Evolutionary conservation across 1,140 invertebrate species (phyloP), one percentile per base, ranked within the genome.

Genomic region (Pantala flavescens): DNA sequence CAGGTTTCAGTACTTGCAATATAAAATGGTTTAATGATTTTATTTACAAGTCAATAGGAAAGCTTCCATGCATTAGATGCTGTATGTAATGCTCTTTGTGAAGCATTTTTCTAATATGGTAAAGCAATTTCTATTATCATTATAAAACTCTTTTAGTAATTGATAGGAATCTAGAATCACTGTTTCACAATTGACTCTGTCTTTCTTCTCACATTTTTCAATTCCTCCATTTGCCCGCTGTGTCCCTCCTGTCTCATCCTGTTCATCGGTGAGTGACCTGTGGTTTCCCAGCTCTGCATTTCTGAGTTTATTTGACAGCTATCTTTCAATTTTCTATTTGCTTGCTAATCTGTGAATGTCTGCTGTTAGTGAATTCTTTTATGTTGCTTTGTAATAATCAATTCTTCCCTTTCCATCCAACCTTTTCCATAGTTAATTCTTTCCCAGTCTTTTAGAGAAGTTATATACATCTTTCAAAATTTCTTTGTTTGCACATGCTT

Each of bases 131-230:
- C 12, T 63, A 14, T 63, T 63, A 7, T n/a, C n/a, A n/a, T n/a
- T n/a, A n/a, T n/a, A n/a, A n/a, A n/a, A 14, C 12, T 21, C 49
- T 63, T 7, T 63, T 14, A 12, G n/a, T 63, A 63, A 19, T 21
- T 63, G 14, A 63, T 63, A 21, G 49, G 49, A 63, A 63, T 63
- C 49, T 63, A 63, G 49, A 7, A 21, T 21, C 49, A 63, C 14
- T 63, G 49, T 63, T 63, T 16, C 12, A 63, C 49, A 63, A 63
- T 63, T 63, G 49, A 63, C 49, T 63, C n/a, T 63, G 49, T 63
- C 49, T 63, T 14, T 63, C n/a, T 63, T 63, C 49, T 21, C 49
- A 63, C 49, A 63, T 63, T 63, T 63, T 5, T 63, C 49, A 63
- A 7, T 19, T 63, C 5, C 49, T 63, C 49, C 5, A 3, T 5